Conservation (phyloP, 2,797 vertebrate genomes). For the Staurois parvus region DNA sequence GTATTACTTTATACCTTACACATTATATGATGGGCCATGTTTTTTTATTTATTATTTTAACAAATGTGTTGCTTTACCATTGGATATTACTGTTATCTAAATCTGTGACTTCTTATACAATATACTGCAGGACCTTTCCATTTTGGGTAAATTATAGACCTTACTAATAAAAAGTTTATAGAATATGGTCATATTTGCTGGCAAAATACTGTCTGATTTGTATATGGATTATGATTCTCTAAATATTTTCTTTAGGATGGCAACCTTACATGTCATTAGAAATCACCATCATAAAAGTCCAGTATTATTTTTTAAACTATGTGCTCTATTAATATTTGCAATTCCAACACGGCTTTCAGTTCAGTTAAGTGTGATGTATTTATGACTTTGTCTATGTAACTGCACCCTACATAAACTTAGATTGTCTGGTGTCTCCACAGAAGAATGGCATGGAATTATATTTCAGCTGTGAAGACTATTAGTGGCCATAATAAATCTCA, state of each 20-base stretch:
- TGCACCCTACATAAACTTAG: constrained; percentile 47
- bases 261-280: not conserved
- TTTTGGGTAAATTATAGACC: too few species aligned
- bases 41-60: too few species aligned
- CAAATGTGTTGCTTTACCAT: too few species aligned
- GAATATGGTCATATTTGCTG: not conserved
- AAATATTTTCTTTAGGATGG: not conserved
- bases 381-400: constrained; percentile 44
- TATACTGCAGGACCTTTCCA: too few species aligned
- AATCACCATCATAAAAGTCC: not conserved
- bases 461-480: constrained; percentile 30
- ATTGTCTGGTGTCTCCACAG: constrained; percentile 24
- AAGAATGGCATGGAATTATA: constrained; percentile 40
- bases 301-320: constrained; percentile 5
- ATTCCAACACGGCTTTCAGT: constrained; percentile 25
- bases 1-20: too few species aligned
- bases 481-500: constrained; percentile 20
- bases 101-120: too few species aligned
- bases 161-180: too few species aligned
- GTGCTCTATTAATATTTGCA: constrained; percentile 24
- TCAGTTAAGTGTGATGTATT: constrained; percentile 39
- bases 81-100: too few species aligned
- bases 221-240: not conserved
- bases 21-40: too few species aligned
- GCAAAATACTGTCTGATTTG: not conserved